Evolutionary conservation across 2,888 invertebrate genomes (phyloP), one percentile per base, ranked within the genome.

Genomic region (Andrena hattorfiana): DNA sequence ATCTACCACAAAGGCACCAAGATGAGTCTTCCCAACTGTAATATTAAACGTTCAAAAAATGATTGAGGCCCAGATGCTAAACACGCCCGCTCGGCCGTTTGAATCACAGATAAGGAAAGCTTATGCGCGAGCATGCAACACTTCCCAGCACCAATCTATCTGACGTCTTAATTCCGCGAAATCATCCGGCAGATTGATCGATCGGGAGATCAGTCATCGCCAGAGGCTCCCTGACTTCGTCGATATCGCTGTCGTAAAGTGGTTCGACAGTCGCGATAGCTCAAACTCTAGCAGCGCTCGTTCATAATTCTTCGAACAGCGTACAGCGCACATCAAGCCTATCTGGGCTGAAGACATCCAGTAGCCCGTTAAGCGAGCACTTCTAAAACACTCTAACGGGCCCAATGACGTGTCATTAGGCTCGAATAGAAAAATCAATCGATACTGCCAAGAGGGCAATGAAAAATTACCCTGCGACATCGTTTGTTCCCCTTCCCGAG

Each of bases 111-210:
- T 54, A 67, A 74, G 54, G 60, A 7, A 30, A 23, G 32, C n/a
- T 5, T 3, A 66, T 28, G 28, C 67, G 35, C 13, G 28, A n/a
- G n/a, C 16, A 49, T 23, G 30, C 62, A 42, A 30, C 20, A 48
- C 48, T 64, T 23, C 10, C 26, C 30, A 51, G 54, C 42, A 10
- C 30, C 62, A 8, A 71, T 72, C 54, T 60, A 49, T 42, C 32
- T 66, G 81, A 85, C 68, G 82, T 83, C 73, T 83, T 69, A 83
- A 86, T 87, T 83, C 74, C 51, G 78, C 67, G 60, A 74, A 77
- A 83, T 77, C 73, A 67, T 48, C 26, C 23, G 28, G 35, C 20
- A 62, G 74, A 83, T 81, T 69, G 78, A 86, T 81, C 54, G 72
- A 84, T 66, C 70, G 64, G 7, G 13, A 20, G 70, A 85, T 85